Base-by-base conservation (phyloP, 2,797 vertebrate species). In the Semaprochilodus insignis region DNA sequence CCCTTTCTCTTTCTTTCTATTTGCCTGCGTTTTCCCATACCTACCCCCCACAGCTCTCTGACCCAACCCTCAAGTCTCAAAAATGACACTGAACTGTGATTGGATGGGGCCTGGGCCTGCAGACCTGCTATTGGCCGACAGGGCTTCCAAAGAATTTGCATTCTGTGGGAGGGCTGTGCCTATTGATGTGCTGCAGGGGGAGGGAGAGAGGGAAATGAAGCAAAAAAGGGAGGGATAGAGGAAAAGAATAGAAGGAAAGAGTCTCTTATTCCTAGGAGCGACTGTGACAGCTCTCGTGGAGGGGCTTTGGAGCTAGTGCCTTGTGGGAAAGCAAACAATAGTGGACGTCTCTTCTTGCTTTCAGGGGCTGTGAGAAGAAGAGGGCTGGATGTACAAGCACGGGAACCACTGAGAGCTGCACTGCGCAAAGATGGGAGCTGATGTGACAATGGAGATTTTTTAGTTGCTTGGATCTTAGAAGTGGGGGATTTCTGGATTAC, bases 341-440 rank as follows among this genome's bases (percentile, higher is more conserved):
- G 52, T 82, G 23, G 81, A 48, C 36, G 72, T 75, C 55, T 86
- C 21, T 76, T 48, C 10, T 23, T 57, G 27, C 40, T 63, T 51
- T 85, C 62, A 62, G 65, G 60, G 40, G 54, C 36, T 82, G 73
- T 81, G 73, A 55, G 79, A 85, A 65, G 76, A 79, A 60, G 71
- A 78, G 60, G 59, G 60, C 65, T 59, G 85, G 77, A 83, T 81
- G 79, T 81, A 82, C 78, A 67, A 54, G 73, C 63, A 7, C 54
- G 67, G 69, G 44, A 77, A 83, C 78, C 80, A 81, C 78, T 55
- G 84, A 85, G 85, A 82, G 83, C 86, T 88, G 85, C 81, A 87
- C 85, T 88, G 89, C 87, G 71, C 77, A 85, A 85, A 83, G 84
- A 90, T 86, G 77, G 84, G 82, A 88, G 70, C 81, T 80, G 76